Conservation (phyloP, 1,140 invertebrate species). For the Pseudomyrmex pallidus region DNA sequence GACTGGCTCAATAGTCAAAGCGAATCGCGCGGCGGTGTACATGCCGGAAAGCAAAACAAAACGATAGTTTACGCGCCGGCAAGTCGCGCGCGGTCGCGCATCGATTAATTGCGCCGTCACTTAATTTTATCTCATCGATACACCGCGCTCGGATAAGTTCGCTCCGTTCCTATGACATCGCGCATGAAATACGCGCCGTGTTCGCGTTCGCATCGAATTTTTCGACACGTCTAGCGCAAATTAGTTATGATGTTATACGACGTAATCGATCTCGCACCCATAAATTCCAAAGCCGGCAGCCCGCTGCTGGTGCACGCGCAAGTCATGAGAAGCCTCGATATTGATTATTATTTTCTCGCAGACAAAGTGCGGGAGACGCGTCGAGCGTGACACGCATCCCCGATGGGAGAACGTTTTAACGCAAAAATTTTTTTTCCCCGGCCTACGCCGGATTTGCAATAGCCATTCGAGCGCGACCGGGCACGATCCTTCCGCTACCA, state of each 20-base stretch:
- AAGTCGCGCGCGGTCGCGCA: constrained; percentile 2
- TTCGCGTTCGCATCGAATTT: constrained; percentile 24
- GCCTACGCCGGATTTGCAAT: constrained; percentile 1
- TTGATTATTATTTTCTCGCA: constrained; percentile 47
- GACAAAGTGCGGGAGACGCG: constrained; percentile 29
- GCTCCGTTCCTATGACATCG: background rate
- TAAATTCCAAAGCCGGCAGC: constrained; percentile 34
- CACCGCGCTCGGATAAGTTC: background rate
- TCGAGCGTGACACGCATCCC: constrained; percentile 41
- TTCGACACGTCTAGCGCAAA: constrained; percentile 29
- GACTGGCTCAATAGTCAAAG: constrained; percentile 65
- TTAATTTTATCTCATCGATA: constrained; percentile 51
- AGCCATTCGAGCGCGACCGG: background rate
- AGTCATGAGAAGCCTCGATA: constrained; percentile 24
- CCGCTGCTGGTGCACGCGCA: background rate
- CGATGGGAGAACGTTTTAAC: constrained; percentile 13
- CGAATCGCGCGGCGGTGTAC: constrained; percentile 34
- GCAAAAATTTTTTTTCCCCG: constrained; percentile 13
- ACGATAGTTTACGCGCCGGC: constrained; percentile 9
- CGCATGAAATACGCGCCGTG: background rate
- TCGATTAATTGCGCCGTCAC: constrained; percentile 59
- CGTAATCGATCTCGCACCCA: constrained; percentile 2
- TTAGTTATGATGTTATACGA: constrained; percentile 30
- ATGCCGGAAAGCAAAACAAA: constrained; percentile 2
- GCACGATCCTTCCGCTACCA: constrained; percentile 37